A percentile compares a stretch with the other conserved stretches of the same genome.
Conservation (phyloP, 92 coral and sea anemone genomes). For the Parazoanthus swiftii region DNA sequence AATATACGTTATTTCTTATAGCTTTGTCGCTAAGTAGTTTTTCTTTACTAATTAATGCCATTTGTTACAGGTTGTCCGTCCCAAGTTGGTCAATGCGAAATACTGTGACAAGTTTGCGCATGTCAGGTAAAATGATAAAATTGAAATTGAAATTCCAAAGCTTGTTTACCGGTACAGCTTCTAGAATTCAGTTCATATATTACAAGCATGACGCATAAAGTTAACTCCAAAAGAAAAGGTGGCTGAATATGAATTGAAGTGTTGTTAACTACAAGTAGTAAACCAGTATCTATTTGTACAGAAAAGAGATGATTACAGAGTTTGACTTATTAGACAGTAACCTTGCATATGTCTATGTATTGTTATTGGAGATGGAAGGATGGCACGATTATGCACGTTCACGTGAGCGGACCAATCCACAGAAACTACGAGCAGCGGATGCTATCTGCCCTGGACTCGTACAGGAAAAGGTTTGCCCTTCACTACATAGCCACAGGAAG, state of each 20-base stretch:
- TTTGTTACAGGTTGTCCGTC: constrained; percentile 72
- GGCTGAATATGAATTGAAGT: too few relatives aligned
- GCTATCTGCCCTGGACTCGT: constrained; percentile 86
- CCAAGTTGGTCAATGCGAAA: constrained; percentile 94
- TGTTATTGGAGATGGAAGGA: constrained; percentile 80
- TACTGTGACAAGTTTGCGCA: constrained; percentile 99
- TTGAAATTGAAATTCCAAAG: background rate
- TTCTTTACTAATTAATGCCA: background rate
- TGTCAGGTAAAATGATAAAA: constrained; percentile 58
- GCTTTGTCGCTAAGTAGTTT: too few relatives aligned
- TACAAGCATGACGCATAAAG: too few relatives aligned
- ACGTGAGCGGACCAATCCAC: constrained; percentile 95
- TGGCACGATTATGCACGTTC: constrained; percentile 93
- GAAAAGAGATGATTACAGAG: too few relatives aligned
- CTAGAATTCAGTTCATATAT: background rate
- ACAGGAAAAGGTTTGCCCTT: constrained; percentile 76
- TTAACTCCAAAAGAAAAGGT: background rate
- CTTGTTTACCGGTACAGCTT: background rate
- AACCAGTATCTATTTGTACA: too few relatives aligned
- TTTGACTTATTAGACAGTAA: too few relatives aligned
- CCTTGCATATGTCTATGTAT: too few relatives aligned
- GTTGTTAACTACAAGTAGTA: too few relatives aligned
- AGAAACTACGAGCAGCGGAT: constrained; percentile 90
- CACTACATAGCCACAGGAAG: too few relatives aligned
- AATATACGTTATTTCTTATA: too few relatives aligned